Conservation (phyloP, 2,113 vertebrate genomes). For the Merops nubicus region DNA sequence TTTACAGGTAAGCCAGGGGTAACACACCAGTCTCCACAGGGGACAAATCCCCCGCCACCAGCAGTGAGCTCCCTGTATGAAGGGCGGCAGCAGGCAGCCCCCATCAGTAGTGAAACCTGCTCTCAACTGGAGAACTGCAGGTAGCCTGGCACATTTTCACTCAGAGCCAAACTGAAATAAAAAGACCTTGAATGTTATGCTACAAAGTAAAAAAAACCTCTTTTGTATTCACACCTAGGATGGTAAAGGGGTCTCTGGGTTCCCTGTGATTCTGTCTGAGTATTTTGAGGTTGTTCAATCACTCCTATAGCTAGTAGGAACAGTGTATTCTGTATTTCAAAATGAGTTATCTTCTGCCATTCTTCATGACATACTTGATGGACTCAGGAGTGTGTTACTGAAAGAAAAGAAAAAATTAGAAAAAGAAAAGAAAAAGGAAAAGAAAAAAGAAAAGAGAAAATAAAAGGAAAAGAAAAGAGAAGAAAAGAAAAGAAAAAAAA, state of each 20-base stretch:
- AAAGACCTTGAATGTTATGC: neutral
- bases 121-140: neutral
- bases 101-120: neutral
- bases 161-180: neutral
- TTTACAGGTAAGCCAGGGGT: neutral
- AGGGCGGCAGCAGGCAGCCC: neutral
- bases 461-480: too few relatives aligned
- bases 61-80: neutral
- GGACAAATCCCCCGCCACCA: rapidly evolving
- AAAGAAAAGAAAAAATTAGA: neutral
- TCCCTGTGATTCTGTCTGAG: neutral
- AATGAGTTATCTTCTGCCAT: neutral
- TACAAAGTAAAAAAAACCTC: neutral
- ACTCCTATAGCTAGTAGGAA: neutral
- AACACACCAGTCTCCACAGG: neutral
- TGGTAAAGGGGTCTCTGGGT: neutral
- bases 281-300: neutral
- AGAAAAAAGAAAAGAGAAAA: too few relatives aligned
- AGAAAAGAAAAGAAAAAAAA: too few relatives aligned
- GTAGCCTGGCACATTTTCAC: neutral
- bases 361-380: neutral
- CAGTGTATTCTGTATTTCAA: neutral
- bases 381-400: neutral
- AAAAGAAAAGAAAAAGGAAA: too few relatives aligned
- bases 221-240: neutral